These are phyloP conservation scores for Andrena haemorrhoa DNA, from an alignment of 2,888 invertebrate species.

Conservation along the genomic window DNA sequence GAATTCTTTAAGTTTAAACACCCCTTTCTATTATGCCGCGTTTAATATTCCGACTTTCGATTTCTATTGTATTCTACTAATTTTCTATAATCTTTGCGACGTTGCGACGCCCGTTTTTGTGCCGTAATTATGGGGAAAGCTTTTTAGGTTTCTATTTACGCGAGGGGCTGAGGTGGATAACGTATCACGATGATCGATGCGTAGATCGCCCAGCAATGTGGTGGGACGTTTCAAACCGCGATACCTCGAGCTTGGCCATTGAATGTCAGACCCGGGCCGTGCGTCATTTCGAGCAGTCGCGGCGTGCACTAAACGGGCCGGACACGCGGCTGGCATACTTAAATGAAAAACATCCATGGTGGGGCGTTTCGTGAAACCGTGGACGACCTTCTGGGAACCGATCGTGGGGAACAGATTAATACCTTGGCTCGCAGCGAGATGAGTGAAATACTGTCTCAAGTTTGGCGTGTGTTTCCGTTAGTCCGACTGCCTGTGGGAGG, in stretches of 20 bases:
- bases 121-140: too few relatives aligned
- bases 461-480: too few relatives aligned
- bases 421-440: neutral
- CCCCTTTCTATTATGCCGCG: too few relatives aligned
- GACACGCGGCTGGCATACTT: slow-evolving; percentile 43
- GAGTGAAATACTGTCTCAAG: neutral
- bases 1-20: too few relatives aligned
- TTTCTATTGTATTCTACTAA: too few relatives aligned
- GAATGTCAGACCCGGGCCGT: neutral
- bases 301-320: slow-evolving; percentile 45
- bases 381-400: slow-evolving; percentile 13
- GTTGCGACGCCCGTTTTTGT: too few relatives aligned
- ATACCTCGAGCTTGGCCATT: neutral
- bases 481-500: too few relatives aligned
- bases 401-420: neutral
- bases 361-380: slow-evolving; percentile 41
- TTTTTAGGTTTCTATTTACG: too few relatives aligned
- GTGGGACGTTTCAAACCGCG: neutral
- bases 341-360: slow-evolving; percentile 49
- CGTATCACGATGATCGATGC: too few relatives aligned
- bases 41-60: too few relatives aligned
- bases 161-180: too few relatives aligned
- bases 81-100: too few relatives aligned
- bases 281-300: slow-evolving; percentile 27
- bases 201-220: neutral